A percentile compares a stretch with the other conserved stretches of the same genome.
phyloP scores from a whole-genome alignment of 2,113 vertebrate genomes.

The Picathartes gymnocephalus region DNA sequence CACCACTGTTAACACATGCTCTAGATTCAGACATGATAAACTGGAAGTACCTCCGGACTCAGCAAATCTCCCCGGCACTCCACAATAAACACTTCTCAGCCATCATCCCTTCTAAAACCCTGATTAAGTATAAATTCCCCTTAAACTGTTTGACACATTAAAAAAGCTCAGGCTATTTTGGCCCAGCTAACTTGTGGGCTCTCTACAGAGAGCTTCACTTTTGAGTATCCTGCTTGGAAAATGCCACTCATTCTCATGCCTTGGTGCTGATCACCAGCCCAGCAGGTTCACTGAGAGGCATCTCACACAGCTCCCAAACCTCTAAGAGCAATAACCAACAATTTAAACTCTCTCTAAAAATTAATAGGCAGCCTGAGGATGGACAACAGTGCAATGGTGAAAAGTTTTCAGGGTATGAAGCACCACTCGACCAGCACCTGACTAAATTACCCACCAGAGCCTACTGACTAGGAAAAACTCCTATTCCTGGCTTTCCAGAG shows the following conservation, averaged over 20 bases:
- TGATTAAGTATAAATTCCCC: background rate
- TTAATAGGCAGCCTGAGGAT: background rate
- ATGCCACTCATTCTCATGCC: background rate
- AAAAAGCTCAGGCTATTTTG: background rate
- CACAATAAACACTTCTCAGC: background rate
- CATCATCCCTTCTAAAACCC: background rate
- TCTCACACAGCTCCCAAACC: background rate
- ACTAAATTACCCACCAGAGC: background rate
- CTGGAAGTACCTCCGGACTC: background rate
- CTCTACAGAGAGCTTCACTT: background rate
- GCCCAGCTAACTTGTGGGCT: background rate
- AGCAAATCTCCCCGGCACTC: background rate
- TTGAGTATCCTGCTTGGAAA: background rate
- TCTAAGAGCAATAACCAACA: background rate
- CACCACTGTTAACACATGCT: background rate
- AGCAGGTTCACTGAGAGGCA: background rate
- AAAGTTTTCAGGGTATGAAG: background rate
- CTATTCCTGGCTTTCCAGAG: background rate
- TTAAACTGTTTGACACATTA: background rate
- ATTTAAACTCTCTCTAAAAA: background rate
- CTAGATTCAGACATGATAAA: background rate
- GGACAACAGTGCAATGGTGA: background rate
- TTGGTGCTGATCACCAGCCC: background rate
- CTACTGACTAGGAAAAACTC: background rate
- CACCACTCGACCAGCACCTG: background rate